These are phyloP conservation scores for Selene dorsalis DNA, from an alignment of 2,797 vertebrate genomes.

Conservation along the genomic window DNA sequence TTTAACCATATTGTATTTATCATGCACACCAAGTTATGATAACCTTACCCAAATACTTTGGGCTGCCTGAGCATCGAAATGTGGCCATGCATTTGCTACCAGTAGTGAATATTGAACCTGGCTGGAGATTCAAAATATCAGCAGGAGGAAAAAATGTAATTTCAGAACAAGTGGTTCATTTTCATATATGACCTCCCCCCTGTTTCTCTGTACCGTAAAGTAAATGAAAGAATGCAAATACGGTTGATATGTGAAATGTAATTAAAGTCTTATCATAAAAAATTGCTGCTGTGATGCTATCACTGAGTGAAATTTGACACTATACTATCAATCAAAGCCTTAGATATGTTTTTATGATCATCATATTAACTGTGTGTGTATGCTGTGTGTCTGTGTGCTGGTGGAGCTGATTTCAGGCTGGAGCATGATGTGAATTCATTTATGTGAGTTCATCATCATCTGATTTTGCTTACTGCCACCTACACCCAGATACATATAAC, in stretches of 20 bases:
- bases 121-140: neutral
- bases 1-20: neutral
- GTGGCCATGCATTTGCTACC: neutral
- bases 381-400: neutral
- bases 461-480: constrained; percentile 12
- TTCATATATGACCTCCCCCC: neutral
- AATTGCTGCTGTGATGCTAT: neutral
- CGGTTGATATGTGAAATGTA: neutral
- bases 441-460: constrained; percentile 22
- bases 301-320: neutral
- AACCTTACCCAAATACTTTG: neutral
- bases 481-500: constrained; percentile 26
- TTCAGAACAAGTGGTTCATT: neutral
- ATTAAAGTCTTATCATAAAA: constrained; percentile 1
- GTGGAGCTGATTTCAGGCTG: constrained; percentile 8
- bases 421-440: constrained; percentile 26
- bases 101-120: neutral
- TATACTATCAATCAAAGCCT: neutral
- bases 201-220: neutral
- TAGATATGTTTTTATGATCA: neutral
- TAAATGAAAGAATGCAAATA: neutral
- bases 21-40: neutral
- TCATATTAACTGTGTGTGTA: neutral
- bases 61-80: neutral
- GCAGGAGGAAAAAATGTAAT: neutral